A percentile compares a stretch with the other conserved stretches of the same genome.
Conservation (phyloP, 2,113 vertebrate genomes). For the Chaenogobius annularis region DNA sequence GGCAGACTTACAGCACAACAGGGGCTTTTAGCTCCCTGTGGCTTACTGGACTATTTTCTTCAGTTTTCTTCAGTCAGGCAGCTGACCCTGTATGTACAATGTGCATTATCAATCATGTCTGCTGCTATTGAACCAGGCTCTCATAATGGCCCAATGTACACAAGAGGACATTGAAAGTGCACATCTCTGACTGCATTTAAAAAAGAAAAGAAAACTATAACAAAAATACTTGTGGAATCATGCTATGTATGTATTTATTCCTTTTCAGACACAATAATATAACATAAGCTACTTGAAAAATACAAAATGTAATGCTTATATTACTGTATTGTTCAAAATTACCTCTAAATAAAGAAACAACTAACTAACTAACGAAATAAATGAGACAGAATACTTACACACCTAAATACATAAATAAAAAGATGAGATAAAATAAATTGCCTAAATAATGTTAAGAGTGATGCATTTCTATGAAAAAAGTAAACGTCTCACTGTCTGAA, state of each 20-base stretch:
- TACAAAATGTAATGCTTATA: background rate
- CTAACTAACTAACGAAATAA: too few relatives aligned
- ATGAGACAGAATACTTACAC: too few relatives aligned
- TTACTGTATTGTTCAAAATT: too few relatives aligned
- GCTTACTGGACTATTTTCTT: background rate
- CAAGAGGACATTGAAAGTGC: background rate
- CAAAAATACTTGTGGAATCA: too few relatives aligned
- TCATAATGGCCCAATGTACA: background rate
- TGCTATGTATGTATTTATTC: too few relatives aligned
- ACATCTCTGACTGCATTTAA: background rate
- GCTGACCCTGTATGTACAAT: background rate
- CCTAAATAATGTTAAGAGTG: too few relatives aligned
- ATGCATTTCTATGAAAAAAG: background rate
- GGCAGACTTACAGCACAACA: background rate
- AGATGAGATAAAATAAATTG: background rate
- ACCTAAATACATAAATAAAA: background rate
- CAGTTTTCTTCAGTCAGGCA: conserved; percentile 8
- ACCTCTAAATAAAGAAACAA: too few relatives aligned
- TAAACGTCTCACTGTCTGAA: background rate
- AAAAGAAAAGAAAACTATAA: background rate
- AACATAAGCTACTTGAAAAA: too few relatives aligned
- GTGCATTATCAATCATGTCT: conserved; percentile 6
- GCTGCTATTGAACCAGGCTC: background rate
- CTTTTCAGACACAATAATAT: too few relatives aligned
- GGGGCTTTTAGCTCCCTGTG: background rate